These are phyloP conservation scores for Dallia pectoralis DNA, from an alignment of 2,797 vertebrate genomes.

Conservation along the genomic window DNA sequence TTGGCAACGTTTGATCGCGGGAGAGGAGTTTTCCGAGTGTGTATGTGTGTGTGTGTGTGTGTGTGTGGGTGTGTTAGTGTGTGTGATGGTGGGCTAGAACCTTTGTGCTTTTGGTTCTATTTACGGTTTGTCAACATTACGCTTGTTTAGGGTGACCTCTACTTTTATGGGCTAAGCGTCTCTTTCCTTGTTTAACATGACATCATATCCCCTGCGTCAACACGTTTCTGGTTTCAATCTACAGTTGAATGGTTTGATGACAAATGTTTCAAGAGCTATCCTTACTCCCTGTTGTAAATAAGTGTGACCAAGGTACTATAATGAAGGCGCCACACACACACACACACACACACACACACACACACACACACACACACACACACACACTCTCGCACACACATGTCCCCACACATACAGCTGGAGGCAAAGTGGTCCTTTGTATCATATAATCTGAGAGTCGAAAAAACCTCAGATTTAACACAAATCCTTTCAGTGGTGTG, in stretches of 20 bases:
- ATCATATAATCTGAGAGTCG: neutral
- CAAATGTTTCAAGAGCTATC: neutral
- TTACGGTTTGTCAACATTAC: conserved; percentile 11
- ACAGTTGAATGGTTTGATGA: neutral
- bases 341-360: neutral
- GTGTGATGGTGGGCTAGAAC: neutral
- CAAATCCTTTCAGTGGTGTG: conserved; percentile 18
- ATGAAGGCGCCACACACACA: neutral
- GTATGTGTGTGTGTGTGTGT: too few species aligned
- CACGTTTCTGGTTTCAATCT: conserved; percentile 4
- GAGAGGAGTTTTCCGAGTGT: neutral
- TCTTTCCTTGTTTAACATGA: conserved; percentile 6
- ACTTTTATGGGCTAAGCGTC: conserved; percentile 1
- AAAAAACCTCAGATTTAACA: conserved; percentile 2
- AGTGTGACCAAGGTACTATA: neutral
- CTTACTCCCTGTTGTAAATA: neutral
- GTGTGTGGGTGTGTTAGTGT: too few species aligned
- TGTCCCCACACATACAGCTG: neutral
- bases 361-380: neutral
- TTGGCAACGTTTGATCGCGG: neutral
- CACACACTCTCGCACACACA: neutral
- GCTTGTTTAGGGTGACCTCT: conserved; percentile 8
- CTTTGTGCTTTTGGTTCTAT: neutral
- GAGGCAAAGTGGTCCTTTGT: neutral
- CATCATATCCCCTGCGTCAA: neutral